phyloP scores from a whole-genome alignment of 2,113 vertebrate genomes.

The Willisornis vidua region DNA sequence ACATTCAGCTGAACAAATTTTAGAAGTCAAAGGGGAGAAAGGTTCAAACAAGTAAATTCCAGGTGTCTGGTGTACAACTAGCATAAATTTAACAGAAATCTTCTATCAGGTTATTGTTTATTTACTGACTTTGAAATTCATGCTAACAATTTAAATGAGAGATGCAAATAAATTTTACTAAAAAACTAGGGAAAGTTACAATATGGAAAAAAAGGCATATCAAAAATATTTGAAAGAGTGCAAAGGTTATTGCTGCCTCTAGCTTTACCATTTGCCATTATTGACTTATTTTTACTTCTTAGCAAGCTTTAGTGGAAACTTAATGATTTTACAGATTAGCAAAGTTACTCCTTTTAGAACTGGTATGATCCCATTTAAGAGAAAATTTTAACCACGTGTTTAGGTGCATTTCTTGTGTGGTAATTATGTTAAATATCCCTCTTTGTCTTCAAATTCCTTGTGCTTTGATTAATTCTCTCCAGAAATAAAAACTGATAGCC shows the following conservation, averaged over 20 bases:
- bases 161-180: background rate
- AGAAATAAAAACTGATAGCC: background rate
- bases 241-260: background rate
- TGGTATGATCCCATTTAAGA: background rate
- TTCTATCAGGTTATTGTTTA: background rate
- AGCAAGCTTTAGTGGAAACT: background rate
- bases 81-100: background rate
- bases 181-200: background rate
- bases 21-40: background rate
- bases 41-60: background rate
- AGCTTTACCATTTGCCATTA: background rate
- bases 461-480: background rate
- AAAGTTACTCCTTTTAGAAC: background rate
- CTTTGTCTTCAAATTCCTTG: background rate
- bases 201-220: fast-evolving
- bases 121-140: background rate
- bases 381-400: background rate
- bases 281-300: background rate
- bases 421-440: background rate
- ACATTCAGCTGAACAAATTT: background rate
- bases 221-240: background rate
- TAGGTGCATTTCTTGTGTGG: background rate
- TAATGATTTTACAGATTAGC: background rate
- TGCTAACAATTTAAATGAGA: background rate
- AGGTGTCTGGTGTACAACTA: background rate